These are phyloP conservation scores for Drosophila kurseongensis DNA, from an alignment of 1,140 invertebrate species.

Conservation along the genomic window DNA sequence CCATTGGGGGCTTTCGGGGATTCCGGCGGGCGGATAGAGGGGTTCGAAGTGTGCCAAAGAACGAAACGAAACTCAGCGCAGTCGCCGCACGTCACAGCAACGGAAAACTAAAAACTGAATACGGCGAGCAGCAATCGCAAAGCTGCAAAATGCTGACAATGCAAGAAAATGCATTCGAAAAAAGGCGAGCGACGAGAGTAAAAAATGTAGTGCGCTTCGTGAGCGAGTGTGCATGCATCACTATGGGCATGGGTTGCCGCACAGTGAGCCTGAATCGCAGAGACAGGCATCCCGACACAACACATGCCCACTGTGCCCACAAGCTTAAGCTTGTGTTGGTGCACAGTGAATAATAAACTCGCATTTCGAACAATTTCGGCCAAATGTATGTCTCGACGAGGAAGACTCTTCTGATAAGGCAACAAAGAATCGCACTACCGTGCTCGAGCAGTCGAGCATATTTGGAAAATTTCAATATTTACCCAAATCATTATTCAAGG, in stretches of 20 bases:
- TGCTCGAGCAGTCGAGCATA: background rate
- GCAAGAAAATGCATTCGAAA: constrained; percentile 76
- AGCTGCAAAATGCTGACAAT: constrained; percentile 77
- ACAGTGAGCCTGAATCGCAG: constrained; percentile 44
- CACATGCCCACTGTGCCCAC: constrained; percentile 19
- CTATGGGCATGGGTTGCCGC: background rate
- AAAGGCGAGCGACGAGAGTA: constrained; percentile 39
- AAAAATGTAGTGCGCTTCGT: constrained; percentile 46
- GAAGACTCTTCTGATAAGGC: constrained; percentile 18
- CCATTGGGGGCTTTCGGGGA: constrained; percentile 3
- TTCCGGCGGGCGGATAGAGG: constrained; percentile 8
- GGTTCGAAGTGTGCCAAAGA: constrained; percentile 74
- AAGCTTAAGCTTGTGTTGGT: constrained; percentile 8
- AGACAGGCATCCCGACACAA: constrained; percentile 12
- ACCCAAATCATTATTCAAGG: no score
- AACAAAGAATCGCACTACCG: constrained; percentile 7
- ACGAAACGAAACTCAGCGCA: constrained; percentile 54
- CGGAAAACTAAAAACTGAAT: constrained; percentile 21
- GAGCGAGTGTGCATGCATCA: constrained; percentile 54
- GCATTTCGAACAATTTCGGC: constrained; percentile 27
- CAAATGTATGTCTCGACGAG: constrained; percentile 18
- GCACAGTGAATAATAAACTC: constrained; percentile 32
- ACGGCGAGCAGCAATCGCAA: constrained; percentile 33
- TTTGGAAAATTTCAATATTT: no score
- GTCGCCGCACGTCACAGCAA: constrained; percentile 57